Evolutionary conservation across 1,140 invertebrate genomes (phyloP).

Genomic region (Agraylea sexmaculata): DNA sequence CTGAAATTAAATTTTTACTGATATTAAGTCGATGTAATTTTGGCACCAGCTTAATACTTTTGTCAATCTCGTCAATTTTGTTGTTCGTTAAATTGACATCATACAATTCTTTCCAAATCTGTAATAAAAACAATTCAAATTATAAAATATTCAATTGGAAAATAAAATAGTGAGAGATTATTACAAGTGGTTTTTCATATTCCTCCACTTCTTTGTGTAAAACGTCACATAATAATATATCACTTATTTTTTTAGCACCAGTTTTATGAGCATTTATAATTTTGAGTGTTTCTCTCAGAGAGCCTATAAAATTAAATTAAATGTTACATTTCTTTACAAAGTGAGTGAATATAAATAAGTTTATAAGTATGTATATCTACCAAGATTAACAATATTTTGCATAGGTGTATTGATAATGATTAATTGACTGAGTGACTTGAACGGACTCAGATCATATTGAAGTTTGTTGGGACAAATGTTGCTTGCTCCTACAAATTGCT

Average conservation of each 20-base stretch:
- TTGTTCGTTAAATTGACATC: slow-evolving; percentile 71
- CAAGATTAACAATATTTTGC: slow-evolving; percentile 51
- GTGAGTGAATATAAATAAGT: slow-evolving; percentile 3
- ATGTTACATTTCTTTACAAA: slow-evolving; percentile 2
- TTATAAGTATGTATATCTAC: slow-evolving; percentile 25
- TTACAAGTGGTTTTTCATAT: slow-evolving; percentile 16
- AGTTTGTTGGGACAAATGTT: slow-evolving; percentile 75
- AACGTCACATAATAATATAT: slow-evolving; percentile 67
- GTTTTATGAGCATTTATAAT: slow-evolving; percentile 49
- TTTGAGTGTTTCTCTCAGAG: slow-evolving; percentile 54
- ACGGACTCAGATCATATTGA: slow-evolving; percentile 66
- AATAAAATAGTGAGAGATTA: background rate
- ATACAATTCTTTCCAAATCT: slow-evolving; percentile 55
- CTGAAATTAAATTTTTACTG: slow-evolving; percentile 61
- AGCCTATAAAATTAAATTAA: slow-evolving; percentile 38
- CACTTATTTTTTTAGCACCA: slow-evolving; percentile 47
- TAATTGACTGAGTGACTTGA: slow-evolving; percentile 57
- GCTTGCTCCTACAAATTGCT: slow-evolving; percentile 52
- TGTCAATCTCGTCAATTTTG: slow-evolving; percentile 63
- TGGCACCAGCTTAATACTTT: slow-evolving; percentile 67
- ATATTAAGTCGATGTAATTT: slow-evolving; percentile 61
- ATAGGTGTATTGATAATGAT: slow-evolving; percentile 49
- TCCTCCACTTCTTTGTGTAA: slow-evolving; percentile 41
- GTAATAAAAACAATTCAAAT: slow-evolving; percentile 21
- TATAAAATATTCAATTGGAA: slow-evolving; percentile 4